Base-by-base conservation (phyloP, 2,888 invertebrate genomes). In the Tinea pellionella region DNA sequence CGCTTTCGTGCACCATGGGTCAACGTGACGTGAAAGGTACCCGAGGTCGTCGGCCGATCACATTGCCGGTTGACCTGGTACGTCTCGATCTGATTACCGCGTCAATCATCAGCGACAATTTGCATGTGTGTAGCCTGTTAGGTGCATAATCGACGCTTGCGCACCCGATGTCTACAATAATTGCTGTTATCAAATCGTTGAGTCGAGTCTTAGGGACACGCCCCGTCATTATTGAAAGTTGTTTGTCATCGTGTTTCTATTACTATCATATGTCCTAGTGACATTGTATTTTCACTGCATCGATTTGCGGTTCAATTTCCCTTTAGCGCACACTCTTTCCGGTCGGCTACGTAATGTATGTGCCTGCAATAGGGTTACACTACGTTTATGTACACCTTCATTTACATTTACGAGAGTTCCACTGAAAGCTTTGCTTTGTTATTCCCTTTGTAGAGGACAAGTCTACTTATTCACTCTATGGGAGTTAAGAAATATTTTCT, bases 11-110 rank as follows among this genome's bases (percentile, higher is more conserved):
- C 53, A 53, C 18, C 53, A 24, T 57, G 32, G 57, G 57, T 59
- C 19, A 30, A 42, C 59, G 16, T 59, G 18, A 59, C n/a, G 42
- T 59, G 41, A 59, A 59, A 59, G 42, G 59, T 59, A 30, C 43
- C n/a, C 19, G 47, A 43, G 59, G 59, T 59, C 47, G 47, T 59
- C 43, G 47, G 24, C 59, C 47, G 59, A 59, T 30, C 47, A 43
- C 30, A 13, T 24, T 59, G 30, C 43, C 19, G 78, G 79, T 77
- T 80, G 83, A 80, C 82, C 78, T 82, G 74, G 70, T 72, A 68
- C 74, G 82, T 82, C 78, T 79, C 84, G 85, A 81, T 80, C 86
- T 82, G 85, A 85, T 87, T 83, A 80, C 75, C 73, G 76, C 72
- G 68, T 74, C 81, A 80, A 81, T 82, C 80, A 78, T 73, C 75